These are phyloP conservation scores for Zosterops pallidus DNA, from an alignment of 2,113 vertebrate genomes.

Conservation along the genomic window DNA sequence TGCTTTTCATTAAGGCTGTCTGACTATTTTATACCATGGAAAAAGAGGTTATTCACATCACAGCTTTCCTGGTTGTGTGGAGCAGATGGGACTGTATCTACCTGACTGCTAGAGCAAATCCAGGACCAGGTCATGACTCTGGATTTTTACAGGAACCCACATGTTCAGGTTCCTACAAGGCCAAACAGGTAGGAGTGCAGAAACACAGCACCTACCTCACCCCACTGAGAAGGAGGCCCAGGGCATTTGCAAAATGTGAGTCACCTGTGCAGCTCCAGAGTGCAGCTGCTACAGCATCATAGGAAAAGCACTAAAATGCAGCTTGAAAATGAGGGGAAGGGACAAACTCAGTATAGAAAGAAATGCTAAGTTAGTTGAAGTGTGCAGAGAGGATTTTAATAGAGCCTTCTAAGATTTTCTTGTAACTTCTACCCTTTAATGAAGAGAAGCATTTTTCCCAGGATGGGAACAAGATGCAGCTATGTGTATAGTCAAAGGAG, in stretches of 20 bases:
- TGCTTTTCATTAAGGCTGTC: constrained; percentile 12
- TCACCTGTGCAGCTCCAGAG: neutral
- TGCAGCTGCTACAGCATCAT: neutral
- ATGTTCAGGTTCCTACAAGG: neutral
- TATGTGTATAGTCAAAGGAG: neutral
- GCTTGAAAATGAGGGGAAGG: neutral
- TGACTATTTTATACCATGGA: neutral
- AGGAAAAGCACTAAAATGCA: neutral
- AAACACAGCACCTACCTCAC: neutral
- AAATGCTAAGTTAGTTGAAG: neutral
- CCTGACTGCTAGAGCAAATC: neutral
- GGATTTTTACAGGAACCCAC: neutral
- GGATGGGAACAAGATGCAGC: neutral
- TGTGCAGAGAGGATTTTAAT: neutral
- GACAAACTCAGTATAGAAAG: neutral
- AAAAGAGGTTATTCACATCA: neutral
- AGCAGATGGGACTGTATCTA: neutral
- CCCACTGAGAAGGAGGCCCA: neutral
- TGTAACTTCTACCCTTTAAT: neutral
- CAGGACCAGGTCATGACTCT: neutral
- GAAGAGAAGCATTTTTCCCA: neutral
- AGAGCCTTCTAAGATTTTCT: neutral
- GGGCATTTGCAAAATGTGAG: neutral
- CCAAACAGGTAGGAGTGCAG: rapidly evolving
- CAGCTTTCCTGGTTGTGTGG: neutral